phyloP scores from a whole-genome alignment of 2,888 invertebrate genomes.

The Mimas tiliae region DNA sequence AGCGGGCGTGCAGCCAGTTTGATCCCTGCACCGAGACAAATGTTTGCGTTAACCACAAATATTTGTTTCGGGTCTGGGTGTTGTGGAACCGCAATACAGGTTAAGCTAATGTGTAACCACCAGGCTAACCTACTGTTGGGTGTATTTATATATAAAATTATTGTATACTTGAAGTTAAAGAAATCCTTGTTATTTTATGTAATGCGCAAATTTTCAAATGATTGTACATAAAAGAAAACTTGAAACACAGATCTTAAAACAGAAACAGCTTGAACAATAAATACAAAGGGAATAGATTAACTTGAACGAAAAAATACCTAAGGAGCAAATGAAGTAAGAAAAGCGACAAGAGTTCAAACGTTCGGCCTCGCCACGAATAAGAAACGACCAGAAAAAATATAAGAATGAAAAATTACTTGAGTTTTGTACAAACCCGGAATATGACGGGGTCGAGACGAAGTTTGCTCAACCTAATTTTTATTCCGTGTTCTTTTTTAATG shows the following conservation, averaged over 20 bases:
- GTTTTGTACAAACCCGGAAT: conserved; percentile 33
- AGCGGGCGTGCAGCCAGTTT: too few relatives aligned
- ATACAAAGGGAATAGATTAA: conserved; percentile 38
- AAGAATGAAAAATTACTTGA: conserved; percentile 42
- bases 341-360: conserved; percentile 41
- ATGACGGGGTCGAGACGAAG: conserved; percentile 34
- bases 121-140: too few relatives aligned
- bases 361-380: conserved; percentile 35
- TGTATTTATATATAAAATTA: not conserved
- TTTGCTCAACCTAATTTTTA: conserved; percentile 36
- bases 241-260: conserved; percentile 27
- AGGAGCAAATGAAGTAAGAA: conserved; percentile 40
- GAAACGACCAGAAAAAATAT: conserved; percentile 41
- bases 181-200: not conserved
- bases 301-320: conserved; percentile 36
- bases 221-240: not conserved
- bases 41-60: too few relatives aligned
- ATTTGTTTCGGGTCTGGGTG: too few relatives aligned
- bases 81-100: too few relatives aligned
- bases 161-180: not conserved
- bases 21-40: too few relatives aligned
- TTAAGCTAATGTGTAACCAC: too few relatives aligned
- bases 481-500: conserved; percentile 33
- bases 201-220: not conserved
- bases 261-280: conserved; percentile 34